Evolutionary conservation across 1,140 invertebrate genomes (phyloP).

Genomic region (Chironomus tepperi): DNA sequence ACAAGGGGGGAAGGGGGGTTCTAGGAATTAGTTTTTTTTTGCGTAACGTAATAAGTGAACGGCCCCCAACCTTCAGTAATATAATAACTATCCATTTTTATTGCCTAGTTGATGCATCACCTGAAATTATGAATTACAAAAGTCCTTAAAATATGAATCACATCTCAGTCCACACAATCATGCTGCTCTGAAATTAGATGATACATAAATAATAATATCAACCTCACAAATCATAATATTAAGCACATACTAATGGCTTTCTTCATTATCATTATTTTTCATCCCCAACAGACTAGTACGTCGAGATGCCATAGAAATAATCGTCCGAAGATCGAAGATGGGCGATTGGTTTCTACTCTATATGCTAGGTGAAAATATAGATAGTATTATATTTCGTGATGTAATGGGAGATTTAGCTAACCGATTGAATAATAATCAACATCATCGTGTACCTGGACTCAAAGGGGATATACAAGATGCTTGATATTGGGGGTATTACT

Average conservation of each 20-base stretch:
- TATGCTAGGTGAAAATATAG: constrained; percentile 91
- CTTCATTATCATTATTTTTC: background rate
- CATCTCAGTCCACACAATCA: too few relatives aligned
- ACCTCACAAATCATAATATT: too few relatives aligned
- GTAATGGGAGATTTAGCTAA: constrained; percentile 85
- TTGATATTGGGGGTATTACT: constrained; percentile 46
- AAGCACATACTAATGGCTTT: background rate
- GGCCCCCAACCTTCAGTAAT: too few relatives aligned
- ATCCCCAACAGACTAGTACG: constrained; percentile 57
- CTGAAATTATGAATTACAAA: too few relatives aligned
- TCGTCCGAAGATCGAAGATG: constrained; percentile 82
- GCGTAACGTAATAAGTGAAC: too few relatives aligned
- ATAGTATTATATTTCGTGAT: constrained; percentile 87
- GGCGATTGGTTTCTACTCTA: constrained; percentile 94
- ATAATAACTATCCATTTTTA: too few relatives aligned
- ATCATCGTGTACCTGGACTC: constrained; percentile 61
- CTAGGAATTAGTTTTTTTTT: too few relatives aligned
- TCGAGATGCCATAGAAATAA: constrained; percentile 80
- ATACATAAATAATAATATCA: too few relatives aligned
- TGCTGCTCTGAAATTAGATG: too few relatives aligned
- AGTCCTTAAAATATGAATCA: too few relatives aligned
- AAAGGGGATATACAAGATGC: constrained; percentile 65
- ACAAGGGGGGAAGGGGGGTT: too few relatives aligned
- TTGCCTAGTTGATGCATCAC: too few relatives aligned
- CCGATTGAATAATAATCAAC: constrained; percentile 72